These are phyloP conservation scores for Mionectes olivaceus DNA, from an alignment of 2,797 vertebrate species.

Conservation along the genomic window DNA sequence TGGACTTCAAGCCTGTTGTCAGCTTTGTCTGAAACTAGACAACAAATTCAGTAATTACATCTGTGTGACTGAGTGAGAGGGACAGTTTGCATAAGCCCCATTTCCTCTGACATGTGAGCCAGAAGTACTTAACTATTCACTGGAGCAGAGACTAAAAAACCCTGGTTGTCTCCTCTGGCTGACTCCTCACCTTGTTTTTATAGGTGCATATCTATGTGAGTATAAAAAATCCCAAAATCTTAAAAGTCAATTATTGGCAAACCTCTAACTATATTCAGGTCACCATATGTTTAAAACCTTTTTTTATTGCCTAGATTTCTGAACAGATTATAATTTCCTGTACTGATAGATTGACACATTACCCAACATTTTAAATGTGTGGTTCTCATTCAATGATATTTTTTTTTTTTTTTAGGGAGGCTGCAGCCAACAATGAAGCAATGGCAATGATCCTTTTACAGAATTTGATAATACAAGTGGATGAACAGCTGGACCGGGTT, in stretches of 20 bases:
- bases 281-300: not conserved
- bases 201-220: not conserved
- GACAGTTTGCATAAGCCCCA: not conserved
- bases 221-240: not conserved
- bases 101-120: not conserved
- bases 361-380: not conserved
- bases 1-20: not conserved
- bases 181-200: not conserved
- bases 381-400: not conserved
- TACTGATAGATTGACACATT: not conserved
- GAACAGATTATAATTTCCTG: not conserved
- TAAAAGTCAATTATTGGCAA: not conserved
- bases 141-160: not conserved
- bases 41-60: not conserved
- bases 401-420: constrained; percentile 82
- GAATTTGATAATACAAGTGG: constrained; percentile 90
- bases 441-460: constrained; percentile 89
- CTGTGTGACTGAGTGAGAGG: not conserved
- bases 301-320: not conserved
- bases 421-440: constrained; percentile 89
- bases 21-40: constrained; percentile 7
- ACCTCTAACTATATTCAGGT: not conserved
- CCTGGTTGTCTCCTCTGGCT: not conserved
- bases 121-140: not conserved
- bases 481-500: constrained; percentile 85